Base-by-base conservation (phyloP, 2,888 invertebrate species). In the Zonitis immaculata region DNA sequence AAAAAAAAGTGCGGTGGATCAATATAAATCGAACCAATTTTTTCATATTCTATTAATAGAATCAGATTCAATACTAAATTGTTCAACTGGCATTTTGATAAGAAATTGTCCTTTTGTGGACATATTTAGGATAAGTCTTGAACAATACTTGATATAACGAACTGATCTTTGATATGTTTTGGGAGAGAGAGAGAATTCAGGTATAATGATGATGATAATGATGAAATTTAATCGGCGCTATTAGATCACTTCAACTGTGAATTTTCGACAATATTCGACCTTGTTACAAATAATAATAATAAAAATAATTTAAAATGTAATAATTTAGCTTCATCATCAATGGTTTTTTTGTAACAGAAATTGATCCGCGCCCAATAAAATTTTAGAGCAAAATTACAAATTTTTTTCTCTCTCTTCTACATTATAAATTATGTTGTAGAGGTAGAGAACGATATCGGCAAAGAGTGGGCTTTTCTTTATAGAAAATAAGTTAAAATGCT, bases 91-190 rank as follows among this genome's bases (percentile, higher is more conserved):
- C 66, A 66, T 70, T 73, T 71, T 73, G 71, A 72, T 71, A 71
- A 70, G 71, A 71, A 72, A 70, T 72, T 73, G 73, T 70, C 72
- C 73, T 71, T 72, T 71, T 73, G 72, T 69, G 69, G 71, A 70
- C 66, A 66, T 69, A 71, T 73, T 71, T 72, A 66, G 73, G 71
- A 68, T 69, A 71, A 67, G 66, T 65, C 64, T 66, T 63, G 71
- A 71, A 75, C 74, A 75, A 75, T 73, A 61, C 62, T 49, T 57
- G 58, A 58, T 70, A 64, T 74, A 75, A 75, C 75, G 74, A 75
- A 75, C 73, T 68, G 68, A 68, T 66, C 62, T 64, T 44, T 60
- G 58, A 62, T 32, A 32, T 30, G 12, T 14, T 8, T 32, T n/a
- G n/a, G 9, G 4, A 14, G 7, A 14, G 2, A 32, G 14, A 14